Conservation (phyloP, 1,140 invertebrate species). For the Rhopalosiphum padi region DNA sequence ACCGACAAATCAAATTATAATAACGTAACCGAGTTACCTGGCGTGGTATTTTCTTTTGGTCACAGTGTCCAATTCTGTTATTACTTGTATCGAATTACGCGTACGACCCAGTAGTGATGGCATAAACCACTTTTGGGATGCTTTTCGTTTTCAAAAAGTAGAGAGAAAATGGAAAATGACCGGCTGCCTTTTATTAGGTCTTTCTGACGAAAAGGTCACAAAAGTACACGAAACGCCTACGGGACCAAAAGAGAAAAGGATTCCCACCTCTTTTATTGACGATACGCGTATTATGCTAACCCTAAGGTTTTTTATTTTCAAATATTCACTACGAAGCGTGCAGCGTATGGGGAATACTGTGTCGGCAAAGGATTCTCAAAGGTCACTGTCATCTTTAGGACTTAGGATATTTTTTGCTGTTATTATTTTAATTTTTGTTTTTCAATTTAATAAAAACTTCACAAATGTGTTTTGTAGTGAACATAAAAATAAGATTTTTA, state of each 20-base stretch:
- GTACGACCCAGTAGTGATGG: background rate
- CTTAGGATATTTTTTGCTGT: background rate
- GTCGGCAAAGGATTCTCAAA: conserved; percentile 1
- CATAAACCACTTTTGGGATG: conserved; percentile 41
- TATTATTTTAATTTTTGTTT: conserved; percentile 19
- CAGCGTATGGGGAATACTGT: conserved; percentile 12
- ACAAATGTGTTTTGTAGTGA: conserved; percentile 18
- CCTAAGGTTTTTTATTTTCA: conserved; percentile 16
- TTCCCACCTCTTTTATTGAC: conserved; percentile 41
- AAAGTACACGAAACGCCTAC: conserved; percentile 8
- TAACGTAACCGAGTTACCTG: conserved; percentile 44
- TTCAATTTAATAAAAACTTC: conserved; percentile 36
- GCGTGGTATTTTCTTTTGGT: background rate
- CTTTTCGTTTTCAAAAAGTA: conserved; percentile 36
- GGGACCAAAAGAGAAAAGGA: conserved; percentile 21
- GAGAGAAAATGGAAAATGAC: conserved; percentile 37
- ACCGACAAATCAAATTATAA: conserved; percentile 36
- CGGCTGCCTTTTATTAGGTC: conserved; percentile 50
- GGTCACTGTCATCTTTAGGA: conserved; percentile 19
- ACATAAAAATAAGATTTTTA: background rate
- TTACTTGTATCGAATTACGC: conserved; percentile 53
- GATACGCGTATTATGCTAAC: conserved; percentile 26
- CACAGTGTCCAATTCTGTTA: conserved; percentile 48
- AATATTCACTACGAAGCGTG: background rate
- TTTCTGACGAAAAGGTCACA: conserved; percentile 46